Conservation (phyloP, 2,113 vertebrate genomes). For the Anhinga anhinga region DNA sequence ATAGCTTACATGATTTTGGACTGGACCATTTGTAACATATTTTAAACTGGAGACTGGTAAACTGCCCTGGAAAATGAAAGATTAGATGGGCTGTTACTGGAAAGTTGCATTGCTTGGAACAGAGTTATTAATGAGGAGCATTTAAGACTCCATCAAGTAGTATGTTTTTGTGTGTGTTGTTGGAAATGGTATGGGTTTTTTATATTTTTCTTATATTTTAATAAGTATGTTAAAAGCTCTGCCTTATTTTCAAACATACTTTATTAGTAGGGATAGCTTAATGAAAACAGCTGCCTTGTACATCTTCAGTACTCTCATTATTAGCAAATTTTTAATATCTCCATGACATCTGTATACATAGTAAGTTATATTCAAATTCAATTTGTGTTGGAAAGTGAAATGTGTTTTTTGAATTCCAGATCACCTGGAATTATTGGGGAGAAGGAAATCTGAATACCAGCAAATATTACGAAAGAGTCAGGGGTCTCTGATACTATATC, state of each 20-base stretch:
- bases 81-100: background rate
- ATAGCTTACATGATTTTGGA: background rate
- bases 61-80: background rate
- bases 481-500: background rate
- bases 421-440: background rate
- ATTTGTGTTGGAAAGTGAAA: background rate
- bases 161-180: background rate
- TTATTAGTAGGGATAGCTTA: background rate
- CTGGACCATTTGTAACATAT: background rate
- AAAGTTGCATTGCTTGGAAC: background rate
- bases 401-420: background rate
- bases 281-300: background rate
- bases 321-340: background rate
- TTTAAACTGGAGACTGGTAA: background rate
- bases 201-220: background rate
- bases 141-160: background rate
- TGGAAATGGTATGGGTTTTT: accelerated
- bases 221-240: background rate
- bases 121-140: background rate
- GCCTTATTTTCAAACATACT: background rate
- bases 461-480: background rate
- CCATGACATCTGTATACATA: background rate
- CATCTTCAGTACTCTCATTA: background rate
- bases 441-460: background rate
- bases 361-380: background rate